Evolutionary conservation across 2,888 invertebrate species (phyloP).

Genomic region (Morinoia aosen): DNA sequence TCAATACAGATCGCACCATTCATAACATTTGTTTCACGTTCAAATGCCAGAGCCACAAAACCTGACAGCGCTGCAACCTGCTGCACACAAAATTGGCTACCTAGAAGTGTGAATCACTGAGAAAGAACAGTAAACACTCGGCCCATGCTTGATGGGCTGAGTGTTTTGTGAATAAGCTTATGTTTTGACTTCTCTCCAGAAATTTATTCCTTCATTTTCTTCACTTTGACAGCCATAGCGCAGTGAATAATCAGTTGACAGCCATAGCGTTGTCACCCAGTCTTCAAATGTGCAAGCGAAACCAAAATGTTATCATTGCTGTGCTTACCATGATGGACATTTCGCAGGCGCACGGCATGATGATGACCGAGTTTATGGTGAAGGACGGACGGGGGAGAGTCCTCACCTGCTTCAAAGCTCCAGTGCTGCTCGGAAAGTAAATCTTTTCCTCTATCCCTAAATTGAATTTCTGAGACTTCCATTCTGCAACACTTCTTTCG

Average conservation of each 20-base stretch:
- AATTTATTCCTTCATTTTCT: neutral
- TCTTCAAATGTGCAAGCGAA: neutral
- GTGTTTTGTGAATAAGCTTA: too few relatives aligned
- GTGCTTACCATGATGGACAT: neutral
- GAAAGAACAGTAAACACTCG: too few relatives aligned
- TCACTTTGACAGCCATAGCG: neutral
- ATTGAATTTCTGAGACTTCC: neutral
- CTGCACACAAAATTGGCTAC: too few relatives aligned
- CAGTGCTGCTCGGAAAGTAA: constrained; percentile 54
- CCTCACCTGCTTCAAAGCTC: constrained; percentile 56
- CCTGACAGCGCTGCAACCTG: too few relatives aligned
- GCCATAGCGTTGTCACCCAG: neutral
- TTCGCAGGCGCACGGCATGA: constrained; percentile 55
- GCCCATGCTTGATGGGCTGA: too few relatives aligned
- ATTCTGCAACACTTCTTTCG: neutral
- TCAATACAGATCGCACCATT: too few relatives aligned
- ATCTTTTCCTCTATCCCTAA: neutral
- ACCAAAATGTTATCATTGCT: neutral
- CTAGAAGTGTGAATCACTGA: too few relatives aligned
- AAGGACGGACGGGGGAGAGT: constrained; percentile 50
- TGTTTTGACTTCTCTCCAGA: neutral
- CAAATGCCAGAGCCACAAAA: too few relatives aligned
- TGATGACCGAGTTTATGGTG: constrained; percentile 55
- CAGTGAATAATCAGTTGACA: neutral
- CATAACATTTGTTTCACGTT: too few relatives aligned